phyloP scores from a whole-genome alignment of 2,797 vertebrate species.

The Semotilus atromaculatus region DNA sequence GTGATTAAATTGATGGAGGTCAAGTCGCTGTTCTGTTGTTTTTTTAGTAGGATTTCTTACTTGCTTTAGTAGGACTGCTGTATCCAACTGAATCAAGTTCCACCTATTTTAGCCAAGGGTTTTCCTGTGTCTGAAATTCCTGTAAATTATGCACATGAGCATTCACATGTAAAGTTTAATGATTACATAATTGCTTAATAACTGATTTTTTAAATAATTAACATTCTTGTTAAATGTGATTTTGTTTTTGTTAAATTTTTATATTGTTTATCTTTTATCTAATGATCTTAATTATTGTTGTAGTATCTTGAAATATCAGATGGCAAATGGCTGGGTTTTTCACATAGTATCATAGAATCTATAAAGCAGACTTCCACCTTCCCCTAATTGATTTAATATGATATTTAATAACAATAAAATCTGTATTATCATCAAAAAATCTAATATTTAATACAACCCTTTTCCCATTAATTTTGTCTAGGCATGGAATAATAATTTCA shows the following conservation, averaged over 20 bases:
- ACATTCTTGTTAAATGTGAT: not conserved
- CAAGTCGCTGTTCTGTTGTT: not conserved
- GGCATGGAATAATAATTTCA: not conserved
- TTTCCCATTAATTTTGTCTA: not conserved
- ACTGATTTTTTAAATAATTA: not conserved
- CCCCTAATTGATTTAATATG: not conserved
- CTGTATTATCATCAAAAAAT: no score
- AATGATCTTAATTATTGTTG: not conserved
- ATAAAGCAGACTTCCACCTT: not conserved
- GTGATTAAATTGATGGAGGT: constrained; percentile 2
- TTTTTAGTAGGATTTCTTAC: not conserved
- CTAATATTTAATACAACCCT: not conserved
- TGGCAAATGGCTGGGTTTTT: no score
- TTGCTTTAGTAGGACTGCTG: not conserved
- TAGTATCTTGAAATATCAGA: no score
- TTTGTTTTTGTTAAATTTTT: no score
- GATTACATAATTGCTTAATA: not conserved
- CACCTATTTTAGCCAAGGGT: no score
- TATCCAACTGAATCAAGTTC: not conserved
- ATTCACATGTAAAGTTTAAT: not conserved
- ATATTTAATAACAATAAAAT: not conserved
- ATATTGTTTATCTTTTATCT: not conserved
- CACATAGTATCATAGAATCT: no score
- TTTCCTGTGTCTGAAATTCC: not conserved
- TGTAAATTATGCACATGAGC: not conserved